A percentile compares a stretch with the other conserved stretches of the same genome.
These are phyloP conservation scores for Molanna angustata DNA, from an alignment of 2,888 invertebrate species.

Conservation along the genomic window DNA sequence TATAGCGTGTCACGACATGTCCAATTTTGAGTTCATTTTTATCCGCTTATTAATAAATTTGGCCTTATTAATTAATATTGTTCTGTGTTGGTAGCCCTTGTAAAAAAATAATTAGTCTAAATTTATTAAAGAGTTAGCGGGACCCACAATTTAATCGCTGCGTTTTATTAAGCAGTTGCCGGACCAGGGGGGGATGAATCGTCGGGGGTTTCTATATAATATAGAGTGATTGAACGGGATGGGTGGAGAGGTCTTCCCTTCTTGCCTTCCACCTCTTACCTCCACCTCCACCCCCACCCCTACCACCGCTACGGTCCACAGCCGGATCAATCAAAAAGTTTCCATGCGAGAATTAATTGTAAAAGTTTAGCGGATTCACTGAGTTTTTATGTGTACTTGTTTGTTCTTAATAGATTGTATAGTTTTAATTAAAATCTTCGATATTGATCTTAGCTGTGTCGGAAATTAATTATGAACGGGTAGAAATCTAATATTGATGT, in stretches of 20 bases:
- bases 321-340: conserved; percentile 34
- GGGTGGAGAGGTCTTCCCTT: conserved; percentile 2
- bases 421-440: conserved; percentile 34
- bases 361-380: conserved; percentile 33
- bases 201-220: too few species aligned
- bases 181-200: conserved; percentile 6
- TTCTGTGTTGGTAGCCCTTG: conserved; percentile 1
- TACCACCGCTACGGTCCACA: conserved; percentile 11
- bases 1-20: too few species aligned
- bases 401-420: conserved; percentile 34
- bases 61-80: too few species aligned
- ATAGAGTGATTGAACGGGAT: too few species aligned
- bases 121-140: conserved; percentile 20
- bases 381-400: conserved; percentile 34
- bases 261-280: not conserved
- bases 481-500: conserved; percentile 31
- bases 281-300: conserved; percentile 7
- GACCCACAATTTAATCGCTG: conserved; percentile 21
- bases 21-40: too few species aligned
- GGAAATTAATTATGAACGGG: conserved; percentile 33
- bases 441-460: conserved; percentile 33
- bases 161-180: conserved; percentile 22
- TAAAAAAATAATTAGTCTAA: conserved; percentile 18
- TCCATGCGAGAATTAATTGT: conserved; percentile 33
- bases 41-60: too few species aligned